Evolutionary conservation across 2,797 vertebrate genomes (phyloP).

Genomic region (Harpagifer antarcticus): DNA sequence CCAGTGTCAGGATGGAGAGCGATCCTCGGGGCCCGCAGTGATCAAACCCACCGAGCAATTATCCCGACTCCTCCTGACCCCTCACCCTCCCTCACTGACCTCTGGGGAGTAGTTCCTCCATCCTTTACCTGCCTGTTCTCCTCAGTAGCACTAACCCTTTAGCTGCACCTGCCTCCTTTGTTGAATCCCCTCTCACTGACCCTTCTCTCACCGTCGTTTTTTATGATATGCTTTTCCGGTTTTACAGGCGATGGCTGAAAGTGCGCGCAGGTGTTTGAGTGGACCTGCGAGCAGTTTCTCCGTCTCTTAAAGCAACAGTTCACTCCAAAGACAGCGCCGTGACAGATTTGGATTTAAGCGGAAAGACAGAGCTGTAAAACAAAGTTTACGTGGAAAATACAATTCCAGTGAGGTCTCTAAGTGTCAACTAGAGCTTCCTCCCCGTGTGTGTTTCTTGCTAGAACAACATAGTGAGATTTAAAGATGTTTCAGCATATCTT

Average conservation of each 20-base stretch:
- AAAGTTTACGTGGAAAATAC: not conserved
- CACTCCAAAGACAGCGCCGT: conserved; percentile 45
- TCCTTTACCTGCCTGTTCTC: conserved; percentile 71
- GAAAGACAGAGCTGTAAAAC: not conserved
- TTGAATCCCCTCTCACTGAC: conserved; percentile 68
- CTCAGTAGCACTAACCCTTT: conserved; percentile 76
- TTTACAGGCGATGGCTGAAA: conserved; percentile 66
- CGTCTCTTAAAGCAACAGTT: conserved; percentile 73
- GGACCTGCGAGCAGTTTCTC: conserved; percentile 61
- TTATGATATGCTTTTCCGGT: conserved; percentile 47
- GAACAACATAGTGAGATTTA: not conserved
- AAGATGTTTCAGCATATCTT: not conserved
- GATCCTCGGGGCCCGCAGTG: conserved; percentile 74
- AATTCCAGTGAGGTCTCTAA: not conserved
- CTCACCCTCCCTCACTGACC: conserved; percentile 73
- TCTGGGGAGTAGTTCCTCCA: conserved; percentile 64
- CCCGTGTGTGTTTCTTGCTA: not conserved
- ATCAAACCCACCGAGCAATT: conserved; percentile 66
- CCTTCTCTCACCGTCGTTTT: conserved; percentile 24
- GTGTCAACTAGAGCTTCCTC: not conserved
- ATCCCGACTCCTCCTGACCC: conserved; percentile 59
- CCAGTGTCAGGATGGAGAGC: conserved; percentile 14
- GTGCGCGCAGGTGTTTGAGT: conserved; percentile 53
- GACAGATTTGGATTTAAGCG: not conserved
- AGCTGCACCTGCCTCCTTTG: conserved; percentile 77